Conservation (phyloP, 2,113 vertebrate genomes). For the Xenopus laevis region DNA sequence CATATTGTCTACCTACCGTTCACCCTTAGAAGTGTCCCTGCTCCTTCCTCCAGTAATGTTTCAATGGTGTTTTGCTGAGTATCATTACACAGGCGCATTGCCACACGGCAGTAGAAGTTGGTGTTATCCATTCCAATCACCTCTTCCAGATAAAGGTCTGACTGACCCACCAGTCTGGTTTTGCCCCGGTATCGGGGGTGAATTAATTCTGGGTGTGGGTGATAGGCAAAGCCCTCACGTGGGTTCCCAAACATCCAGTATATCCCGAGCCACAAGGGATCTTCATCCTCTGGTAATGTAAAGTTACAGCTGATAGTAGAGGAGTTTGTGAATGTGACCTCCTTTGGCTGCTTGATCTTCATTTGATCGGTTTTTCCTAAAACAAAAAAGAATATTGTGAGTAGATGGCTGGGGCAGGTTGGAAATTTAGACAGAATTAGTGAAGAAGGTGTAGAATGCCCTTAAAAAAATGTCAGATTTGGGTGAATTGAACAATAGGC, state of each 20-base stretch:
- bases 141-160: constrained; percentile 14
- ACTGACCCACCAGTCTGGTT: constrained; percentile 1
- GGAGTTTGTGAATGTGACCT: not conserved
- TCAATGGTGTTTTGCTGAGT: no score
- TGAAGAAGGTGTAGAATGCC: no score
- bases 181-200: constrained; percentile 13
- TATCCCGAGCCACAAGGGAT: not conserved
- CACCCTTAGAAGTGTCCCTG: not conserved
- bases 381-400: no score
- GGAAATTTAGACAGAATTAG: no score
- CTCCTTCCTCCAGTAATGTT: constrained; percentile 23
- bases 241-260: constrained; percentile 22
- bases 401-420: no score
- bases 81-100: constrained; percentile 17
- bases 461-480: no score
- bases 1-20: not conserved
- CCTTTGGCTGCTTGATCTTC: not conserved
- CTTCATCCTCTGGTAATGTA: not conserved
- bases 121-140: constrained; percentile 12
- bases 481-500: no score
- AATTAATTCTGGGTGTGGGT: constrained; percentile 21
- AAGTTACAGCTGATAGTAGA: constrained; percentile 13
- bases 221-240: constrained; percentile 13
- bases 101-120: constrained; percentile 24
- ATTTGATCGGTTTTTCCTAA: no score